Evolutionary conservation across 2,888 invertebrate species (phyloP).

Genomic region (Formica aserva): DNA sequence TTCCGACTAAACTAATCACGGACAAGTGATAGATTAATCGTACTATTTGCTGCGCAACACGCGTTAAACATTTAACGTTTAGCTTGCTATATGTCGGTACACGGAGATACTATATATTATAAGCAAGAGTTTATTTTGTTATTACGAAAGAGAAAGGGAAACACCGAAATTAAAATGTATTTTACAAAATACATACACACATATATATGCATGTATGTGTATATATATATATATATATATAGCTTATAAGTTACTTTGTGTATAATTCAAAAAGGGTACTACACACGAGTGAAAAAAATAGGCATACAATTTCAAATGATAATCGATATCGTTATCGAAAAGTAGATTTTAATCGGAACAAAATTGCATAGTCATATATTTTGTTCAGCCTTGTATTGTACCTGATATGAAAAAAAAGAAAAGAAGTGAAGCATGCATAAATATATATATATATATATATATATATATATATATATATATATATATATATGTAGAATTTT

Average conservation of each 20-base stretch:
- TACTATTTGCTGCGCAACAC: conserved; percentile 7
- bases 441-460: conserved; percentile 7
- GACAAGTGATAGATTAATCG: conserved; percentile 40
- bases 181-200: conserved; percentile 5
- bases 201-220: not conserved
- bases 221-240: not conserved
- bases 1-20: conserved; percentile 3
- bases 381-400: conserved; percentile 77
- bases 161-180: conserved; percentile 27
- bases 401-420: conserved; percentile 67
- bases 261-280: conserved; percentile 19
- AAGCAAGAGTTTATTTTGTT: conserved; percentile 45
- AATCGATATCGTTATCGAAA: conserved; percentile 4
- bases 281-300: conserved; percentile 21
- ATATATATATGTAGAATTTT: conserved; percentile 54
- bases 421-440: conserved; percentile 9
- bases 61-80: not conserved
- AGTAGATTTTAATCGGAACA: conserved; percentile 56
- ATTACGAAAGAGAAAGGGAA: conserved; percentile 12
- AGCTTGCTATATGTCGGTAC: conserved; percentile 20
- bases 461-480: conserved; percentile 39
- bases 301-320: conserved; percentile 14
- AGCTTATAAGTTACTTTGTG: conserved; percentile 22
- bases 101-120: conserved; percentile 30
- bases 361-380: conserved; percentile 66